Evolutionary conservation across 2,113 vertebrate genomes (phyloP).

Genomic region (Antigone vipio): DNA sequence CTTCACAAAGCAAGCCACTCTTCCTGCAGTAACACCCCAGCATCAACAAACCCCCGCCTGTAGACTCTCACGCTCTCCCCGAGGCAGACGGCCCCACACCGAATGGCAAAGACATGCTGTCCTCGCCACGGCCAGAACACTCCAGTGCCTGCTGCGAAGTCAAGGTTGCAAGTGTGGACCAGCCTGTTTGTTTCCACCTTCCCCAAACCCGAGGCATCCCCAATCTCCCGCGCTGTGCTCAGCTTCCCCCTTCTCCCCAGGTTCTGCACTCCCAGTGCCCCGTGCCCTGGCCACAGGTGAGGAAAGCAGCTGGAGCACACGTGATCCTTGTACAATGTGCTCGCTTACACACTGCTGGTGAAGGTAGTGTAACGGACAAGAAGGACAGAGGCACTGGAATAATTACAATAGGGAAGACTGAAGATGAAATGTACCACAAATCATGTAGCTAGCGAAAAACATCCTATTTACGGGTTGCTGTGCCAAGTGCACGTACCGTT

Average conservation of each 20-base stretch:
- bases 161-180: background rate
- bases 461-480: background rate
- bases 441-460: background rate
- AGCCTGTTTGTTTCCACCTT: background rate
- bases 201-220: background rate
- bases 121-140: rapidly evolving
- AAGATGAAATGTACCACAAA: background rate
- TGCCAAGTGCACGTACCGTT: background rate
- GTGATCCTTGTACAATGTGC: background rate
- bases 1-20: background rate
- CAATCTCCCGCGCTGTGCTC: rapidly evolving
- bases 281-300: rapidly evolving
- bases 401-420: background rate
- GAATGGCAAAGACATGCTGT: background rate
- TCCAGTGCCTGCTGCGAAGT: rapidly evolving
- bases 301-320: background rate
- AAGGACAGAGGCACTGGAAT: background rate
- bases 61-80: background rate
- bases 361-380: background rate
- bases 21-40: background rate
- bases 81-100: no score
- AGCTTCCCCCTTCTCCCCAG: background rate
- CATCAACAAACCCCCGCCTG: background rate
- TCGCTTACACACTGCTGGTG: background rate
- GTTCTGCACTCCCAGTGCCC: background rate